phyloP scores from a whole-genome alignment of 1,140 invertebrate genomes.

The Ephestia elutella region DNA sequence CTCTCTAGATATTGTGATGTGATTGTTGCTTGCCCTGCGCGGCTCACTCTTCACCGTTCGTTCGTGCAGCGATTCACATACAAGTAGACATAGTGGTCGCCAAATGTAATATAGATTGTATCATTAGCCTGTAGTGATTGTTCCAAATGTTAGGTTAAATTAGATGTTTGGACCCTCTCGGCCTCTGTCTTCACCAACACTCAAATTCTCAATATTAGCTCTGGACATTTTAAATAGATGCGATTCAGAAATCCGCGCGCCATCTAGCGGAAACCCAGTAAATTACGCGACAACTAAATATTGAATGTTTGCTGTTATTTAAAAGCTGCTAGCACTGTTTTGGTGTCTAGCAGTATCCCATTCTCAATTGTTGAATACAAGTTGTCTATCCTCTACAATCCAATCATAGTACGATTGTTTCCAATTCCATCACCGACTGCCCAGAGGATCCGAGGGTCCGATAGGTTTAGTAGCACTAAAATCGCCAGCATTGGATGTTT shows the following conservation, averaged over 20 bases:
- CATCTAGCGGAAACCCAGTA: too few species aligned
- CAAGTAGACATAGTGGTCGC: constrained; percentile 67
- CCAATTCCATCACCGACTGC: background rate
- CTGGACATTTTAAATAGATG: too few species aligned
- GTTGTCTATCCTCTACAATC: too few species aligned
- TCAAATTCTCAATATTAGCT: background rate
- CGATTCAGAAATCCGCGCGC: too few species aligned
- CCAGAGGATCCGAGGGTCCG: constrained; percentile 19
- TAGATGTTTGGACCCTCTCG: constrained; percentile 49
- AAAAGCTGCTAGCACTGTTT: too few species aligned
- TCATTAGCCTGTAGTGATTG: constrained; percentile 70
- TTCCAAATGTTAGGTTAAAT: constrained; percentile 72
- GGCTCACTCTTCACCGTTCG: constrained; percentile 35
- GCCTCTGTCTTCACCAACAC: constrained; percentile 33
- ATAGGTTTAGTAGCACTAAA: constrained; percentile 53
- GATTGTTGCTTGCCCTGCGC: background rate
- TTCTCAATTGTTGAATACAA: too few species aligned
- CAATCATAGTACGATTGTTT: too few species aligned
- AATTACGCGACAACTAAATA: too few species aligned
- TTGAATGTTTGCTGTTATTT: too few species aligned
- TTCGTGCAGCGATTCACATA: constrained; percentile 46
- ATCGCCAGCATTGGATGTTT: constrained; percentile 44
- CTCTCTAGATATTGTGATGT: constrained; percentile 20
- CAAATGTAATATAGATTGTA: constrained; percentile 71
- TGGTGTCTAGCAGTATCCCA: too few species aligned